Base-by-base conservation (phyloP, 2,113 vertebrate species). In the Pomatostomus ruficeps region DNA sequence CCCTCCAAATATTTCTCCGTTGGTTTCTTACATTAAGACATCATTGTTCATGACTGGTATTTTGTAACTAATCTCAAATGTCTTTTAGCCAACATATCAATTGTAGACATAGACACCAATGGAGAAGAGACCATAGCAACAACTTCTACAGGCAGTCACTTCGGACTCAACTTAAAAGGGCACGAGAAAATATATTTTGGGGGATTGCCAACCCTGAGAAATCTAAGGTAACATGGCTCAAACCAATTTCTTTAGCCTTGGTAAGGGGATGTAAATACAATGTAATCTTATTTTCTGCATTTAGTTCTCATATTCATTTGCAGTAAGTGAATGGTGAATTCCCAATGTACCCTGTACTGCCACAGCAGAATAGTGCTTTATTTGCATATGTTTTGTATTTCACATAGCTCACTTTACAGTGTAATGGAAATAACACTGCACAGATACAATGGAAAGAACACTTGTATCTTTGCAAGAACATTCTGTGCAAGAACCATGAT, bases 131-230 rank as follows among this genome's bases (percentile, higher is more conserved):
- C 89, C 61, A 46, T 99, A 59, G 94, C 92, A 55, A 96, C 98
- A 40, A 78, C 88, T 45, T 99, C 99, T 91, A 93, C 97, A 65
- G 99, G 99, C 49, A 98, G 98, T 68, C 98, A 99, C 78, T 98
- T 98, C 31, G 99, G 99, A 57, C 98, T 99, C 76, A 99, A 99
- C 96, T 98, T 99, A 73, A 99, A 98, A 97, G 98, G 98, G 33
- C 97, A 98, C 14, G 99, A 99, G 89, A 99, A 98, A 96, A 99
- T 99, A 91, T 99, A 99, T 98, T 99, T 99, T 95, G 99, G 99
- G 71, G 99, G 99, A 49, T 94, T 99, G 91, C 99, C 99, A 72
- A 98, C 98, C 7, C 95, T 98, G 58, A 98, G 98, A 95, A 99
- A 99, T 92, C 98, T 99, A 97, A 99, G 99, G 99, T 99, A 98